Evolutionary conservation across 2,888 invertebrate genomes (phyloP).

Genomic region (Plagodis dolabraria): DNA sequence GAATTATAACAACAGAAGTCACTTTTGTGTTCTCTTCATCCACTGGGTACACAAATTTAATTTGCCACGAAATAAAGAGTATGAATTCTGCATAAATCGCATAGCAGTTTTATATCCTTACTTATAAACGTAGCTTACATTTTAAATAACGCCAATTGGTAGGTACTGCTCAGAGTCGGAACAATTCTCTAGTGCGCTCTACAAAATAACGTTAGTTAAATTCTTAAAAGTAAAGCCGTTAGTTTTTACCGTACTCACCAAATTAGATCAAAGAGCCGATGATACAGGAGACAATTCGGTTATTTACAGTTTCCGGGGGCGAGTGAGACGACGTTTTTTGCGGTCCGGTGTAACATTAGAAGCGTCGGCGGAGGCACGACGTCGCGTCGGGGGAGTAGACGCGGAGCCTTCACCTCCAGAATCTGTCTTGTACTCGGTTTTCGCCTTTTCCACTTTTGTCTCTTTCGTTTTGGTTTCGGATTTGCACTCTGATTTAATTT

Average conservation of each 20-base stretch:
- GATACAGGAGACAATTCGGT: background rate
- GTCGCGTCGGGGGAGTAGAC: conserved; percentile 62
- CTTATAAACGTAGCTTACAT: too few species aligned
- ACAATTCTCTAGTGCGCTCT: too few species aligned
- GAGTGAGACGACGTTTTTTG: conserved; percentile 78
- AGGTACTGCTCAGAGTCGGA: too few species aligned
- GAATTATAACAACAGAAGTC: too few species aligned
- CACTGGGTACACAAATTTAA: too few species aligned
- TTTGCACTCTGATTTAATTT: conserved; percentile 23
- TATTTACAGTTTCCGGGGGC: conserved; percentile 74
- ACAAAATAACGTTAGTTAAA: too few species aligned
- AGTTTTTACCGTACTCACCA: too few species aligned
- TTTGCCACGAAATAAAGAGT: too few species aligned
- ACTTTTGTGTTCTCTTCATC: too few species aligned
- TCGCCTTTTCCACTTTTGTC: conserved; percentile 31
- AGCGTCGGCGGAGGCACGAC: conserved; percentile 69
- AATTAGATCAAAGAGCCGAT: too few species aligned
- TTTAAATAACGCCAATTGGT: too few species aligned
- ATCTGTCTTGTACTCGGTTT: conserved; percentile 45
- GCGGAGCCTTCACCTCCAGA: conserved; percentile 42
- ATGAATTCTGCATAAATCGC: background rate
- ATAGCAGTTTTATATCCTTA: background rate
- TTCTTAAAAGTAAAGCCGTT: too few species aligned
- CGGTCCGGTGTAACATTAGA: conserved; percentile 67
- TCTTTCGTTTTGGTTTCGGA: conserved; percentile 22